Conservation (phyloP, 2,113 vertebrate species). For the Steatornis caripensis region DNA sequence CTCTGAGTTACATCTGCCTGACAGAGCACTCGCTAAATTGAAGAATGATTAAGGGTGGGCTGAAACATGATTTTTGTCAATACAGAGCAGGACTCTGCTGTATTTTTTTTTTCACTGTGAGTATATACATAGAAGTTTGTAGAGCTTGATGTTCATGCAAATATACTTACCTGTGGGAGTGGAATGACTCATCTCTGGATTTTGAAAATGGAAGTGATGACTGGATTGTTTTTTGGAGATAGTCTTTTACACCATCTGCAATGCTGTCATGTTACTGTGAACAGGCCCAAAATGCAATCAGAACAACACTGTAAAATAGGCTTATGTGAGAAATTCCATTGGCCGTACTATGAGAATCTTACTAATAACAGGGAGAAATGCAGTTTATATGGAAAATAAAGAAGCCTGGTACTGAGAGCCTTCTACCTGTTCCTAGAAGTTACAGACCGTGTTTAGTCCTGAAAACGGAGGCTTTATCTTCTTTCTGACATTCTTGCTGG, state of each 20-base stretch:
- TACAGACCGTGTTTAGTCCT: neutral
- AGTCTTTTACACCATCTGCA: constrained; percentile 42
- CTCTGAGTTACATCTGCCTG: neutral
- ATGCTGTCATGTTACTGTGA: constrained; percentile 39
- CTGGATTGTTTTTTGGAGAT: constrained; percentile 50
- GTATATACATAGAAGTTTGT: neutral
- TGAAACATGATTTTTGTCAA: neutral
- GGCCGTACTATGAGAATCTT: neutral
- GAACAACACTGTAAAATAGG: neutral
- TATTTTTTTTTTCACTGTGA: neutral
- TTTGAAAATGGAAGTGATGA: constrained; percentile 52
- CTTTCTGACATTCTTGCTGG: neutral
- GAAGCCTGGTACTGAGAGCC: neutral
- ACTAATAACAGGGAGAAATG: neutral
- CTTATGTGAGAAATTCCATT: constrained; percentile 7
- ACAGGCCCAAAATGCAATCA: neutral
- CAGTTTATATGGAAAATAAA: neutral
- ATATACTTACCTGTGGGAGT: constrained; percentile 49
- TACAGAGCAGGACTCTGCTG: neutral
- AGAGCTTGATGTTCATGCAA: constrained; percentile 8
- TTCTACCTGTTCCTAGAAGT: neutral
- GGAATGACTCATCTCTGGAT: constrained; percentile 34
- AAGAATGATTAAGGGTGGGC: neutral
- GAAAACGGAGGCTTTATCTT: neutral
- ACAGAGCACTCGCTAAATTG: neutral